A percentile compares a stretch with the other conserved stretches of the same genome.
Evolutionary conservation across 2,113 vertebrate species (phyloP).

Genomic region (Uria lomvia): DNA sequence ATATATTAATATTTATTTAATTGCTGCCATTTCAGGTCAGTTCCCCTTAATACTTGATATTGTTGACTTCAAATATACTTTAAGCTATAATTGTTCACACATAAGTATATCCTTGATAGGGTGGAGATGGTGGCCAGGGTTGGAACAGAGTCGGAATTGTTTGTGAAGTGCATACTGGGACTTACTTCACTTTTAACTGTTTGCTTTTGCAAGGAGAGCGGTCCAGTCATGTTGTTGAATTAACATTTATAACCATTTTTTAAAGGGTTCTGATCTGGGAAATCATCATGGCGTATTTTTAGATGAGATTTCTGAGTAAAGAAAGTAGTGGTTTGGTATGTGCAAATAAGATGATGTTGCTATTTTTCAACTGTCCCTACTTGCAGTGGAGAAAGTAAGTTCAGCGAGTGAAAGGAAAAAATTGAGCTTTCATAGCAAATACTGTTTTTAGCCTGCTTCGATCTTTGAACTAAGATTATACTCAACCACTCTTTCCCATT

Average conservation of each 20-base stretch:
- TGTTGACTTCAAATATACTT: background rate
- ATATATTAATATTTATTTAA: background rate
- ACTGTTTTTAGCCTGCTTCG: conserved; percentile 29
- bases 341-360: conserved; percentile 45
- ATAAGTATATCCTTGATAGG: background rate
- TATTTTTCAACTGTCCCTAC: conserved; percentile 32
- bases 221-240: background rate
- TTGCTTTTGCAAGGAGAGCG: conserved; percentile 22
- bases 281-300: conserved; percentile 43
- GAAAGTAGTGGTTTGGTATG: conserved; percentile 23
- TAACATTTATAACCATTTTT: conserved; percentile 32
- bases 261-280: conserved; percentile 23
- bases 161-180: background rate
- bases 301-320: conserved; percentile 51
- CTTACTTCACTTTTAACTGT: conserved; percentile 8
- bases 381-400: background rate
- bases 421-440: conserved; percentile 18
- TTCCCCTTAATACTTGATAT: background rate
- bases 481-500: conserved; percentile 14
- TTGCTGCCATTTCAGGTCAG: background rate
- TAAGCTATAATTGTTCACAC: background rate
- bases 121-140: background rate
- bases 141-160: conserved; percentile 31
- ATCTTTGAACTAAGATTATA: conserved; percentile 49
- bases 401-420: background rate